These are phyloP conservation scores for Cinclus cinclus DNA, from an alignment of 2,113 vertebrate species.

Conservation along the genomic window DNA sequence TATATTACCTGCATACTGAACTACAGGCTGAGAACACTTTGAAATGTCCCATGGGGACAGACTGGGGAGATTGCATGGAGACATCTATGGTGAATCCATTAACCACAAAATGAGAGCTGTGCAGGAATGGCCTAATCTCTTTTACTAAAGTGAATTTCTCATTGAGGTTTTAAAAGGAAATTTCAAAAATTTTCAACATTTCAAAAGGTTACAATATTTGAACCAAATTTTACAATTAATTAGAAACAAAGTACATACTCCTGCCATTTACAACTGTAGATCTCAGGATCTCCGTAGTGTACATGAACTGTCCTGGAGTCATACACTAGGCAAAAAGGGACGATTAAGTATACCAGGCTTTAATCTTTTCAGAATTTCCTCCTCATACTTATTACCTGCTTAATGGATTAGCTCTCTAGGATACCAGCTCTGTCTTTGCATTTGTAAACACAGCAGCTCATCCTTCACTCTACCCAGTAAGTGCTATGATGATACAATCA, in stretches of 20 bases:
- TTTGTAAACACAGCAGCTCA: background rate
- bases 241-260: background rate
- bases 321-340: background rate
- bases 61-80: fast-evolving
- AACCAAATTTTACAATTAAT: background rate
- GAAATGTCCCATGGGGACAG: background rate
- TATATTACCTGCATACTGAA: background rate
- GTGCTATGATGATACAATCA: background rate
- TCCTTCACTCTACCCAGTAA: background rate
- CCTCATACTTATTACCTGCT: background rate
- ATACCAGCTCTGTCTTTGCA: background rate
- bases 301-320: background rate
- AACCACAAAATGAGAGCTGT: background rate
- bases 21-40: background rate
- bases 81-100: background rate
- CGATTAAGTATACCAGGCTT: background rate
- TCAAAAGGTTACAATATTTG: background rate
- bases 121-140: fast-evolving
- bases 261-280: background rate
- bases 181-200: background rate
- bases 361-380: background rate
- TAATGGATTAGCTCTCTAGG: background rate
- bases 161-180: background rate
- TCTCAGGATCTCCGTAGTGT: background rate
- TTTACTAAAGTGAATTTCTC: background rate